phyloP scores from a whole-genome alignment of 2,113 vertebrate species.

The Laticauda laticaudata region DNA sequence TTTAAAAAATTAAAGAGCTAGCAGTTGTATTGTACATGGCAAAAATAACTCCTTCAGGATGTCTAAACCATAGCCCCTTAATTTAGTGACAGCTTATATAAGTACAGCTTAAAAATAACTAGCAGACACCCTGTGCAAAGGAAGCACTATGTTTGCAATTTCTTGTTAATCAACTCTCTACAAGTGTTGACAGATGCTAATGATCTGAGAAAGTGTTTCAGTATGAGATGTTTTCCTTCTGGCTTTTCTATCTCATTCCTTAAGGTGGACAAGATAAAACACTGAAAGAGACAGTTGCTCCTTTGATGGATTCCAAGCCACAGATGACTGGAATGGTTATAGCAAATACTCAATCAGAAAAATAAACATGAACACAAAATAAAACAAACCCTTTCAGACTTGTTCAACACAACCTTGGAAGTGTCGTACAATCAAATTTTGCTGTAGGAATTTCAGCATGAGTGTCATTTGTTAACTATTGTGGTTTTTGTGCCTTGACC shows the following conservation, averaged over 20 bases:
- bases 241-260: neutral
- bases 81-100: conserved; percentile 15
- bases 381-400: conserved; percentile 32
- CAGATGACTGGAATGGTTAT: conserved; percentile 27
- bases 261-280: conserved; percentile 30
- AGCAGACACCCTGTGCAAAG: conserved; percentile 9
- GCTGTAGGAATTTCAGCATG: neutral
- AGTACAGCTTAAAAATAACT: conserved; percentile 12
- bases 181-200: conserved; percentile 33
- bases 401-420: neutral
- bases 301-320: conserved; percentile 13
- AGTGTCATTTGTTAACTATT: neutral
- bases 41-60: conserved; percentile 15
- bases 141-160: conserved; percentile 27
- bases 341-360: conserved; percentile 33
- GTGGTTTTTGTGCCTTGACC: neutral
- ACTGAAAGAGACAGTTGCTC: neutral
- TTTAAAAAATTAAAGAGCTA: neutral
- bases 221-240: conserved; percentile 31
- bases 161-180: conserved; percentile 25
- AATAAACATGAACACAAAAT: conserved; percentile 39
- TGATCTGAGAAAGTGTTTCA: conserved; percentile 26
- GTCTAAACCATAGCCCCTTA: conserved; percentile 19
- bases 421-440: neutral
- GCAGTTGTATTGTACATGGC: neutral